Base-by-base conservation (phyloP, 37 sponge, comb jelly and placozoan species). In the Amphimedon queenslandica region DNA sequence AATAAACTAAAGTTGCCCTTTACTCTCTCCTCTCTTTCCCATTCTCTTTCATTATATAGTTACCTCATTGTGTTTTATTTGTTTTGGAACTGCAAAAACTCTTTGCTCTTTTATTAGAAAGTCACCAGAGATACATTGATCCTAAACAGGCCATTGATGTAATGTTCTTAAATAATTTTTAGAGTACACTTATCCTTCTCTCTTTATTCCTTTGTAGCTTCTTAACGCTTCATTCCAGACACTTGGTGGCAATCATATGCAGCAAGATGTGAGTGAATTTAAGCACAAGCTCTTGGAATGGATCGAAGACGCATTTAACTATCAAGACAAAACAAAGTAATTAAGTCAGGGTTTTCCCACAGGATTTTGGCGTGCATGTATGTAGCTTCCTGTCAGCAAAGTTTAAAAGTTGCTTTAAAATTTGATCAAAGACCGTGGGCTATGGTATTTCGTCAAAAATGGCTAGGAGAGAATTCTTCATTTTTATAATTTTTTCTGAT, bases 201-300 rank as follows among this genome's bases (percentile, higher is more conserved):
- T 67, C 8, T 32, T 40, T 18, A n/a, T 6, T 35, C 36, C 13
- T 11, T 71, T 36, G 27, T 23, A 43, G 41, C 55, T 71, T 11
- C 67, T 66, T 31, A 10, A 16, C 5, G 6, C 67, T 38, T 2
- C 1, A 3, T 30, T 73, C 21, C 67, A 66, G 43, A 37, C 81
- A 8, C 25, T 64, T 10, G 82, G 72, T 2, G 72, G 66, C 0
- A 84, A 83, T n/a, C n/a, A n/a, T n/a, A n/a, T n/a, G 71, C 89
- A 83, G 71, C 80, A 88, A 36, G 89, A 88, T 57, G 77, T 88
- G 27, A 82, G 75, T 27, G 89, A 88, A 63, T 88, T 88, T 71
- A 82, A 77, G 30, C 89, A 88, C 71, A 88, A 88, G 66, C 71
- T 88, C 56, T 67, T 88, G 67, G 89, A 88, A 38, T 88, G 84